Evolutionary conservation across 92 coral and sea anemone genomes (phyloP).

Genomic region (Isaurus tuberculatus): DNA sequence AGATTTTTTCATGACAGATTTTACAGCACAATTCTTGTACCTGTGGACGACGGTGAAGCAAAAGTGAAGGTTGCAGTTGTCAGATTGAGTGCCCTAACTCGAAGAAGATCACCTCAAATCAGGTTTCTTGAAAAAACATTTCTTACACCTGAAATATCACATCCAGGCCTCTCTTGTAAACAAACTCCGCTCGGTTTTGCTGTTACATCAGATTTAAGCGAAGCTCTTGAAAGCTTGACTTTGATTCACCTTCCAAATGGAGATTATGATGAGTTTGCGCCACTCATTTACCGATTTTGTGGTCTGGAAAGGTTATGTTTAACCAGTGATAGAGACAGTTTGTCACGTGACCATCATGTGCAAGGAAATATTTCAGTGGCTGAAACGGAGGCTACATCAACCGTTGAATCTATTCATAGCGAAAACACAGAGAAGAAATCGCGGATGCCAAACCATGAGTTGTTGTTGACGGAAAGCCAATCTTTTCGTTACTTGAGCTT

Average conservation of each 20-base stretch:
- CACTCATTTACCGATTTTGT: conserved; percentile 63
- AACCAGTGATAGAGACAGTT: not conserved
- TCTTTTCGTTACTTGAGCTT: not conserved
- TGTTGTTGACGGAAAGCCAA: not conserved
- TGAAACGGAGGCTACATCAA: not conserved
- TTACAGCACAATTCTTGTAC: conserved; percentile 73
- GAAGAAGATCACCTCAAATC: conserved; percentile 60
- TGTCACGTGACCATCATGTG: conserved; percentile 34
- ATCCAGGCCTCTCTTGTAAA: conserved; percentile 52
- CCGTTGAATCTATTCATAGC: not conserved
- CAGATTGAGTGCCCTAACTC: conserved; percentile 47
- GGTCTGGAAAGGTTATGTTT: conserved; percentile 72
- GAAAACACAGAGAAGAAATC: not conserved
- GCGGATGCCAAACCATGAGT: not conserved
- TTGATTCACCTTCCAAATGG: conserved; percentile 72
- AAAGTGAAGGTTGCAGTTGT: conserved; percentile 70
- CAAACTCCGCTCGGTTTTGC: conserved; percentile 65
- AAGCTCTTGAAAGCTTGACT: conserved; percentile 55
- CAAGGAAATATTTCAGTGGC: not conserved
- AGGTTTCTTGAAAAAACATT: conserved; percentile 56
- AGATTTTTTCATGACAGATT: conserved; percentile 53
- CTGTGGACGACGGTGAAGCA: conserved; percentile 53
- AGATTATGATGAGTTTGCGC: conserved; percentile 62
- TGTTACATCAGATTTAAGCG: conserved; percentile 56
- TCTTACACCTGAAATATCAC: conserved; percentile 49